Evolutionary conservation across 2,113 vertebrate genomes (phyloP).

Genomic region (Forbesichthys agassizii): DNA sequence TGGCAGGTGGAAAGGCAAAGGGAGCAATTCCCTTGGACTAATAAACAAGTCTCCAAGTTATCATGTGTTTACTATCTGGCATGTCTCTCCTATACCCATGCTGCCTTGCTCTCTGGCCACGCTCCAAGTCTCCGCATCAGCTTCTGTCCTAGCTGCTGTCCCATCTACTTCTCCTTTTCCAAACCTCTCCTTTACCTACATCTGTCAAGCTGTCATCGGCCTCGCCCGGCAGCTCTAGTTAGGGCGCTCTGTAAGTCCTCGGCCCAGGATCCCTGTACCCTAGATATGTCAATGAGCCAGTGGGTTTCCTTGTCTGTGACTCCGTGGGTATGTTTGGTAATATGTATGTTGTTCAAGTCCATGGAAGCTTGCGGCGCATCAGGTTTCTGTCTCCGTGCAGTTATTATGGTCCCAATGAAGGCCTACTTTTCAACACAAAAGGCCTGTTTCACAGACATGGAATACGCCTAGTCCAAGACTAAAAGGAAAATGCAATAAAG

Average conservation of each 20-base stretch:
- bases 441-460: neutral
- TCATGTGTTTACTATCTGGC: conserved; percentile 72
- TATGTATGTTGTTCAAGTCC: conserved; percentile 56
- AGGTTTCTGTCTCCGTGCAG: conserved; percentile 42
- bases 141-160: neutral
- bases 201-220: conserved; percentile 72
- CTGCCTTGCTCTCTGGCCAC: conserved; percentile 3
- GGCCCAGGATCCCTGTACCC: conserved; percentile 38
- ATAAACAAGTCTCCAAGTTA: conserved; percentile 75
- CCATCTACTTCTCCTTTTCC: conserved; percentile 34
- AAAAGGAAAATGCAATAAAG: neutral
- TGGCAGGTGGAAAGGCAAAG: conserved; percentile 7
- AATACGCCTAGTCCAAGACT: neutral
- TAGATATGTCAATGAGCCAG: conserved; percentile 59
- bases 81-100: conserved; percentile 45
- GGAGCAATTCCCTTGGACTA: conserved; percentile 37
- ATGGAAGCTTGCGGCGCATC: conserved; percentile 27
- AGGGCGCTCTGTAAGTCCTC: conserved; percentile 29
- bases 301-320: conserved; percentile 31
- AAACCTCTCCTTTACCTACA: conserved; percentile 37
- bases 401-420: conserved; percentile 28
- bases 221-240: conserved; percentile 61
- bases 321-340: conserved; percentile 45
- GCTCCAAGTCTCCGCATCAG: neutral
- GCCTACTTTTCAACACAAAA: conserved; percentile 35